These are phyloP conservation scores for Pseudochirops corinnae DNA, from an alignment of 2,797 vertebrate genomes.

Conservation along the genomic window DNA sequence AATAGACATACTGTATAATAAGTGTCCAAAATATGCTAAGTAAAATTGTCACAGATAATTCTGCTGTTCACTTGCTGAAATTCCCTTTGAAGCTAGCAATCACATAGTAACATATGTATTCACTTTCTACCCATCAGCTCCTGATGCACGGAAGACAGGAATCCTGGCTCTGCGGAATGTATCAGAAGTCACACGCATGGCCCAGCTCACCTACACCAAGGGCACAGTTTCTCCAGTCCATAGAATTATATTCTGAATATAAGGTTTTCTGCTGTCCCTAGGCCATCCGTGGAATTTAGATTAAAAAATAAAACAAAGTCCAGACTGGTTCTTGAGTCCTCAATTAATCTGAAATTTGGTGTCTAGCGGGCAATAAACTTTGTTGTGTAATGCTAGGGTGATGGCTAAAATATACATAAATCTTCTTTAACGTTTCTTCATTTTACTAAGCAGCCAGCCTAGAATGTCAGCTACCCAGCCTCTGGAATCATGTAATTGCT, in stretches of 20 bases:
- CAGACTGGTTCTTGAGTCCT: background rate
- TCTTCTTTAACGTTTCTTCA: background rate
- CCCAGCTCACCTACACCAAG: background rate
- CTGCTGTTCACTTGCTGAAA: constrained; percentile 26
- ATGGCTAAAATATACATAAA: background rate
- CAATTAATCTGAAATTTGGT: background rate
- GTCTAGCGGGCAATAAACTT: background rate
- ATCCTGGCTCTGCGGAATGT: background rate
- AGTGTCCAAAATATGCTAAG: constrained; percentile 49
- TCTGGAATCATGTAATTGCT: background rate
- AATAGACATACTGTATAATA: constrained; percentile 58
- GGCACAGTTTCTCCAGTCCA: background rate
- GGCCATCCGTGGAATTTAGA: constrained; percentile 27
- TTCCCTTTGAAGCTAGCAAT: constrained; percentile 59
- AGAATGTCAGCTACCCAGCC: background rate
- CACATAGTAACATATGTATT: constrained; percentile 13
- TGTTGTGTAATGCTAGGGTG: background rate
- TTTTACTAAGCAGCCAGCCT: background rate
- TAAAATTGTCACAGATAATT: constrained; percentile 61
- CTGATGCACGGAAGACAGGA: background rate
- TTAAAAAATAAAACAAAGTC: constrained; percentile 18
- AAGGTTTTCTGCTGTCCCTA: background rate
- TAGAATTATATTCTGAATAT: background rate
- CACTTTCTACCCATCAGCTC: constrained; percentile 18
- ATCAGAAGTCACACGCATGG: background rate